A percentile compares a stretch with the other conserved stretches of the same genome.
These are phyloP conservation scores for Salminus brasiliensis DNA, from an alignment of 2,113 vertebrate species.

Conservation along the genomic window DNA sequence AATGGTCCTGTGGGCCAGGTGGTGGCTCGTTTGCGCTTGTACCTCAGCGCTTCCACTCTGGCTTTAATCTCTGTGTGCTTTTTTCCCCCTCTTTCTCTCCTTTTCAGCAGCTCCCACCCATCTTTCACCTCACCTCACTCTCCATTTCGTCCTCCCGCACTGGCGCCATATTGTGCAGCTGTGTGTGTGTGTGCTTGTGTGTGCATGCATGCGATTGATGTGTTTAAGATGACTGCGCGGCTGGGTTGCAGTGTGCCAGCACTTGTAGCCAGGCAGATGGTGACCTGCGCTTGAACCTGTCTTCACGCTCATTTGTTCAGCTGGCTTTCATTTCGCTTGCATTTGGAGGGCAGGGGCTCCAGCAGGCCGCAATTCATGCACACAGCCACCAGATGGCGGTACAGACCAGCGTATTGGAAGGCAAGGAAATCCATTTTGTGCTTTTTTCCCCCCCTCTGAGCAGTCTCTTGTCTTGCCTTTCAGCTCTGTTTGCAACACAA, in stretches of 20 bases:
- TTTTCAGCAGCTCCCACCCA: slow-evolving; percentile 1
- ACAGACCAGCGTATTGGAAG: slow-evolving; percentile 74
- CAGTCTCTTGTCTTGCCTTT: neutral
- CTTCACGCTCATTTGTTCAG: slow-evolving; percentile 86
- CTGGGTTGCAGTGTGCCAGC: slow-evolving; percentile 81
- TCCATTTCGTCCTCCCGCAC: slow-evolving; percentile 50
- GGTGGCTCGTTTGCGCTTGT: slow-evolving; percentile 6
- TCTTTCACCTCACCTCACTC: slow-evolving; percentile 36
- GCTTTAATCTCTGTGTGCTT: slow-evolving; percentile 22
- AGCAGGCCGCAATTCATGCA: neutral
- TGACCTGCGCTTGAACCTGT: slow-evolving; percentile 88
- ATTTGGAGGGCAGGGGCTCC: slow-evolving; percentile 37
- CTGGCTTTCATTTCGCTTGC: slow-evolving; percentile 83
- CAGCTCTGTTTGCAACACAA: neutral
- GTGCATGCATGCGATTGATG: slow-evolving; percentile 57
- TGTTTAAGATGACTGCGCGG: slow-evolving; percentile 80
- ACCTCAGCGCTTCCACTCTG: neutral
- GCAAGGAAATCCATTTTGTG: neutral
- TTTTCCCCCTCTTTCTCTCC: slow-evolving; percentile 22
- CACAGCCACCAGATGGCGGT: slow-evolving; percentile 77
- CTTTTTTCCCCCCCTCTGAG: neutral
- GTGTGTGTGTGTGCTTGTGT: slow-evolving; percentile 44
- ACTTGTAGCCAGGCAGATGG: slow-evolving; percentile 88
- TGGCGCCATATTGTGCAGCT: slow-evolving; percentile 69
- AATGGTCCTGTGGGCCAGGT: slow-evolving; percentile 23